Percentiles rank a stretch among this genome's conserved stretches.
These are phyloP conservation scores for Entomobrya proxima DNA, from an alignment of 2,888 invertebrate species.

Conservation along the genomic window DNA sequence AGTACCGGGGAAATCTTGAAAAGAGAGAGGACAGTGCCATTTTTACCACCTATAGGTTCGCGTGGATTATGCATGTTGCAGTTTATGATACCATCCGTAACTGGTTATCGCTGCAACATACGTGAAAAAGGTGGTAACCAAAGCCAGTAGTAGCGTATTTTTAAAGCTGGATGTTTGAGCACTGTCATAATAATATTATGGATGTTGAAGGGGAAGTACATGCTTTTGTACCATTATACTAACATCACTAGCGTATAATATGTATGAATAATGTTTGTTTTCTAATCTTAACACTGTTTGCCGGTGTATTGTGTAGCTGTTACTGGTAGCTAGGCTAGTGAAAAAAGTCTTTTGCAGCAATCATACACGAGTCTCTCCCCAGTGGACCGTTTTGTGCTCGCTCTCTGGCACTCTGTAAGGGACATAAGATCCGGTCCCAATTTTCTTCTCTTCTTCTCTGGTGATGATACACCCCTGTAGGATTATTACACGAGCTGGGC, in stretches of 20 bases:
- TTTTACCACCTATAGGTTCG: neutral
- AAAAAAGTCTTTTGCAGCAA: slow-evolving; percentile 37
- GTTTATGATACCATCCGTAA: slow-evolving; percentile 32
- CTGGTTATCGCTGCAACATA: slow-evolving; percentile 33
- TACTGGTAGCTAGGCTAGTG: neutral
- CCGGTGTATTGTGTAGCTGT: slow-evolving; percentile 23
- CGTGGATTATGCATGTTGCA: neutral
- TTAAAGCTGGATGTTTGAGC: slow-evolving; percentile 33
- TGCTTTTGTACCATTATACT: neutral
- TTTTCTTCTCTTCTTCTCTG: slow-evolving; percentile 43
- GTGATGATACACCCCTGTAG: slow-evolving; percentile 52
- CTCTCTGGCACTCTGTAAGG: slow-evolving; percentile 19
- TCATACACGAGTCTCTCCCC: slow-evolving; percentile 45
- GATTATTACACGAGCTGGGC: slow-evolving; percentile 52
- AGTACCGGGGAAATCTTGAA: slow-evolving; percentile 27
- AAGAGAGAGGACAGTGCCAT: slow-evolving; percentile 1
- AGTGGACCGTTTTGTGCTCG: slow-evolving; percentile 55
- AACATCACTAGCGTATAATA: neutral
- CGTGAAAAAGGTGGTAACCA: slow-evolving; percentile 61
- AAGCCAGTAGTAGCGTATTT: neutral
- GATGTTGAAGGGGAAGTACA: neutral
- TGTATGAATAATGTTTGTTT: slow-evolving; percentile 60
- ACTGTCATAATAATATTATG: slow-evolving; percentile 44
- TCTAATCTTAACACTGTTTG: slow-evolving; percentile 42
- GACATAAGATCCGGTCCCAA: slow-evolving; percentile 61